Evolutionary conservation across 2,888 invertebrate genomes (phyloP), one percentile per base, ranked within the genome.

Genomic region (Agrotis exclamationis): DNA sequence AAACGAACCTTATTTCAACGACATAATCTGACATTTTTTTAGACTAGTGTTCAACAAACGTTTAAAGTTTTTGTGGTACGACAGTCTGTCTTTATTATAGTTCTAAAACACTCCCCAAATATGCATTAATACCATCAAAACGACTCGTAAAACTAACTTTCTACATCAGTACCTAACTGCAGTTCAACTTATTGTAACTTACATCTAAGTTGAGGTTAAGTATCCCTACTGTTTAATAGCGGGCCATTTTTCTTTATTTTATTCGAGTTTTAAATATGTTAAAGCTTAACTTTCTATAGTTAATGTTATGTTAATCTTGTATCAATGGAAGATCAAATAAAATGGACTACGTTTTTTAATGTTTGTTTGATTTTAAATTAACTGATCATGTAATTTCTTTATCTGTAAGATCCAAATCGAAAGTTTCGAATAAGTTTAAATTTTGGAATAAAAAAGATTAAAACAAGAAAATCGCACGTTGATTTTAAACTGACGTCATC

Each of bases 231-330:
- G 20, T 18, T 75, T 79, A 74, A 74, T 68, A 58, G 80, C 1
- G 1, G n/a, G 13, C 44, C 0, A 47, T 73, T 63, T 72, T 74
- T 73, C 16, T 14, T 64, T 5, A 62, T 63, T 56, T 58, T 58
- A 72, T 68, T 59, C 45, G 18, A 45, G 16, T 53, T 81, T 64
- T 57, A 53, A 53, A 66, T 70, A 70, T 59, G 57, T 70, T 48
- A 50, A 66, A 78, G 58, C 51, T 74, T 48, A 70, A 81, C 62
- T 78, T 82, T 82, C 63, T 72, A 62, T 28, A 58, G 1, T 48
- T 71, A 63, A 82, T 60, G 28, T 44, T 67, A 76, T 76, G 63
- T 65, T 48, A 78, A 72, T 72, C 51, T 64, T 20, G 24, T 44
- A 51, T 63, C 53, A 47, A 44, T 57, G 50, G 58, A 62, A 20